Conservation (phyloP, 2,113 vertebrate species). For the Cisticola juncidis region DNA sequence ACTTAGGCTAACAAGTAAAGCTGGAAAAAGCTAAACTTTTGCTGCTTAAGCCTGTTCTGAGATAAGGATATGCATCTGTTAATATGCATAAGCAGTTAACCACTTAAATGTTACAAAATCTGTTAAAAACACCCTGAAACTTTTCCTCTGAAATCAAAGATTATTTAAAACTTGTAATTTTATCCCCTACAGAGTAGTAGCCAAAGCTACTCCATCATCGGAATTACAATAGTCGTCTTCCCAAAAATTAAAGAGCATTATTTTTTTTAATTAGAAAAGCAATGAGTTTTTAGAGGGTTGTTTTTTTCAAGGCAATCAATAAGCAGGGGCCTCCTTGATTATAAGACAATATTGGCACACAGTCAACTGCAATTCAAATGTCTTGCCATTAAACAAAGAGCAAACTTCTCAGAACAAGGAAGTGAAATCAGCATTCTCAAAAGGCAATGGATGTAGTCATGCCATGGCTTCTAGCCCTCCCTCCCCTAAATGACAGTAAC, state of each 20-base stretch:
- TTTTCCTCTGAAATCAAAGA: background rate
- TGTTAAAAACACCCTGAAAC: background rate
- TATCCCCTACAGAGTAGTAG: background rate
- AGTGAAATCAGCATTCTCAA: background rate
- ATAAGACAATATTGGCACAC: background rate
- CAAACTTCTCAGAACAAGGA: background rate
- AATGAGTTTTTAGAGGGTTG: background rate
- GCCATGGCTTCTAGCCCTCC: background rate
- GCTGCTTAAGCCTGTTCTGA: background rate
- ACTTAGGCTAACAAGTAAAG: background rate
- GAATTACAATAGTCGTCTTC: background rate
- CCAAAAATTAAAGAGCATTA: background rate
- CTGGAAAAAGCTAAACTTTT: background rate
- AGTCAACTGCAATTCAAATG: background rate
- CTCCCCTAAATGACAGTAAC: background rate
- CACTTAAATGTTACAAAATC: background rate
- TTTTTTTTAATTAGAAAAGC: background rate
- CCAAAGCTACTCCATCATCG: background rate
- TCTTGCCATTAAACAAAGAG: background rate
- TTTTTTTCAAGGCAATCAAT: background rate
- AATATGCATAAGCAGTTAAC: background rate
- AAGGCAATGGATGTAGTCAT: background rate
- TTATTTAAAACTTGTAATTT: background rate
- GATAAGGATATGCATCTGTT: background rate
- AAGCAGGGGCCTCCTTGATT: background rate